These are phyloP conservation scores for Drosophila bipectinata DNA, from an alignment of 1,140 invertebrate species.

Conservation along the genomic window DNA sequence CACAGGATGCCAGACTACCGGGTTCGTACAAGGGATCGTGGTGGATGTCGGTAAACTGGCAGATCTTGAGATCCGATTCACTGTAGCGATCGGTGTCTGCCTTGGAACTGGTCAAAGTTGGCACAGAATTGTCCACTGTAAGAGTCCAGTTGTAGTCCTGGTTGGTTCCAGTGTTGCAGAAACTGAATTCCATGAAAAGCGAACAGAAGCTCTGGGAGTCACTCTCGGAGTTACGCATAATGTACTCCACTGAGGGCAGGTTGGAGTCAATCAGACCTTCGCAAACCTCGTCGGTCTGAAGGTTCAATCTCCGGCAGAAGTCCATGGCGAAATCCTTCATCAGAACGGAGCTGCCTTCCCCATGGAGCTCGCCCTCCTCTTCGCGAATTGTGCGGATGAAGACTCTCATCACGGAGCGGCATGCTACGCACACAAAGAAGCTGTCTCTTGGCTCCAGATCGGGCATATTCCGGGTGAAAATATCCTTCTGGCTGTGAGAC, in stretches of 20 bases:
- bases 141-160: conserved; percentile 66
- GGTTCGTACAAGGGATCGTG: conserved; percentile 90
- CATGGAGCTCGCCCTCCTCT: conserved; percentile 60
- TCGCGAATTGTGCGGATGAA: conserved; percentile 82
- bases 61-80: conserved; percentile 85
- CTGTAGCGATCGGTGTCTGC: conserved; percentile 33
- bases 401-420: conserved; percentile 84
- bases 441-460: conserved; percentile 61
- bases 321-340: conserved; percentile 82
- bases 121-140: conserved; percentile 31
- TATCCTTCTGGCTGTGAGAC: conserved; percentile 70
- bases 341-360: conserved; percentile 36
- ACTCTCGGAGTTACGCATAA: conserved; percentile 58
- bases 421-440: conserved; percentile 85
- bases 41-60: conserved; percentile 93
- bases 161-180: conserved; percentile 52
- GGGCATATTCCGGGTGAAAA: conserved; percentile 66
- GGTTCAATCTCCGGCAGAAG: conserved; percentile 85
- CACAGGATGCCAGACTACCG: conserved; percentile 88
- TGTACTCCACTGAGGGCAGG: conserved; percentile 71
- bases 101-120: conserved; percentile 30
- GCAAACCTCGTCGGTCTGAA: conserved; percentile 86
- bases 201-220: conserved; percentile 69
- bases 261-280: conserved; percentile 85
- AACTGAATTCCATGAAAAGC: conserved; percentile 57